These are phyloP conservation scores for Andrena marginata DNA, from an alignment of 2,888 invertebrate genomes.

Conservation along the genomic window DNA sequence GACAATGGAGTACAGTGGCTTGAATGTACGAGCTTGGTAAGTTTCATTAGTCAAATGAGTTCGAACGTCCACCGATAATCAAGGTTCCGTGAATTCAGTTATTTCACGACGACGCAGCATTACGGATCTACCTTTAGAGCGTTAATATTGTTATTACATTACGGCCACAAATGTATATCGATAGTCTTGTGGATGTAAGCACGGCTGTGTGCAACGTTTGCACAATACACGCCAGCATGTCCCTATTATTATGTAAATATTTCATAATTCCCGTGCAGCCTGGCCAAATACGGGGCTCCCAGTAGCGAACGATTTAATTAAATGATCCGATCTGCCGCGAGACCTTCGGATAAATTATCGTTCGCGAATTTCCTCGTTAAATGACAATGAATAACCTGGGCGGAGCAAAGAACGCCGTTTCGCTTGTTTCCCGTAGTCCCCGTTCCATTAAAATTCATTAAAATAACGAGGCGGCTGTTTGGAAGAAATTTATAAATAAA, in stretches of 20 bases:
- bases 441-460: neutral
- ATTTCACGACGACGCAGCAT: neutral
- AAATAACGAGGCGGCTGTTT: no score
- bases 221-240: neutral
- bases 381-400: slow-evolving; percentile 30
- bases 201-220: neutral
- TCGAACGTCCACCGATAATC: neutral
- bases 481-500: no score
- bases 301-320: slow-evolving; percentile 42
- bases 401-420: slow-evolving; percentile 36
- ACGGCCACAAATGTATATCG: neutral
- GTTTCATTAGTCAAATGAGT: neutral
- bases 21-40: no score
- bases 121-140: neutral
- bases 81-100: neutral
- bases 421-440: slow-evolving; percentile 13
- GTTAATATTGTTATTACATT: slow-evolving; percentile 23
- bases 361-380: slow-evolving; percentile 43
- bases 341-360: slow-evolving; percentile 42
- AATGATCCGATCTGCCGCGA: slow-evolving; percentile 31
- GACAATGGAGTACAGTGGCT: no score
- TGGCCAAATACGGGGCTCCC: neutral
- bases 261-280: slow-evolving; percentile 15
- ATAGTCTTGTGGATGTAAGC: neutral
- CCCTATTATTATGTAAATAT: slow-evolving; percentile 31